Base-by-base conservation (phyloP, 2,113 vertebrate genomes). In the Halichoeres trimaculatus region DNA sequence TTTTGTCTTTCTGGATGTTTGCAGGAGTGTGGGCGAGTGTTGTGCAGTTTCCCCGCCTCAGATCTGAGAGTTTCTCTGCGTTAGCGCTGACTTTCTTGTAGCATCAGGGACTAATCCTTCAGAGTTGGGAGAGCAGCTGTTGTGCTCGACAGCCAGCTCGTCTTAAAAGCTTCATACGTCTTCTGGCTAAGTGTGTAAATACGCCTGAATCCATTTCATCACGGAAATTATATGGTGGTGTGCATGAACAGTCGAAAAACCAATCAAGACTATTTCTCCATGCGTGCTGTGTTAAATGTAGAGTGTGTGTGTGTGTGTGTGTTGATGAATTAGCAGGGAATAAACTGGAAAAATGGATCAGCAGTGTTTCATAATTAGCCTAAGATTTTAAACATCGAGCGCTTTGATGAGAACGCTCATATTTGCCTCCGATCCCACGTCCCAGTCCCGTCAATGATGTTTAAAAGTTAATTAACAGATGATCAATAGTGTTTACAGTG, bases 401-500 rank as follows among this genome's bases (percentile, higher is more conserved):
- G 50, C 61, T 52, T 59, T 85, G 87, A 90, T 89, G 82, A 83
- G 67, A 83, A 70, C 74, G 80, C 84, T 88, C 88, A 82, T 87
- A 89, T 90, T 91, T 85, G 83, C 81, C 78, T 72, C 51, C 2
- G 66, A 88, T 90, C 76, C 79, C 71, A 72, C 63, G 83, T 90
- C 74, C 85, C 75, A 78, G 83, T 89, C 74, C 85, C 75, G 80
- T 91, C 91, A 85, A 89, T 90, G 86, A 91, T 85, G 79, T 90
- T 91, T 89, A 92, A 94, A 94, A 91, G 88, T 92, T 92, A 92
- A 94, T 93, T 93, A 93, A 90, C 87, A 85, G 67, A 92, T 92
- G 91, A 94, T 95, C 93, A 92, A 92, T 93, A 93, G 90, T 94
- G 91, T 94, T 94, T 93, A 93, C 92, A 89, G 80, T 88, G 88